Evolutionary conservation across 2,113 vertebrate genomes (phyloP), one percentile per base, ranked within the genome.

Genomic region (Eolophus roseicapilla): DNA sequence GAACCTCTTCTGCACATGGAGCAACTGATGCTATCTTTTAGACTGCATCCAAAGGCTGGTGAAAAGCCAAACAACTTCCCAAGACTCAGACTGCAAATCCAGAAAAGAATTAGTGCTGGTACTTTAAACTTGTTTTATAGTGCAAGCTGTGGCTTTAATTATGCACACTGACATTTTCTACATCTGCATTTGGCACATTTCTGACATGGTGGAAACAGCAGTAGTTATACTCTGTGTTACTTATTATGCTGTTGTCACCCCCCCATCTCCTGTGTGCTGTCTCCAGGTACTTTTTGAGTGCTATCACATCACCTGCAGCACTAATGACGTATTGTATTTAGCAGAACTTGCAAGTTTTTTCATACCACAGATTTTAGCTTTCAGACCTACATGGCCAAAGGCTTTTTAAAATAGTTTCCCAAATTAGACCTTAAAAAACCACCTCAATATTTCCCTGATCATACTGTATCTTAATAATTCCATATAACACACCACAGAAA

Each of bases 241-340:
- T 79, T 17, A 29, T 73, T 81, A 76, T 8, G 59, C 7, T 43
- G 6, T 5, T 8, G 33, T 59, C 33, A 3, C 2, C 5, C 27
- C 7, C 17, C 0, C 0, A 7, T 3, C 13, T 62, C n/a, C 50
- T 28, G 4, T 23, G 31, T 52, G 31, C 17, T 39, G 41, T 41
- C 55, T 74, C 12, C 73, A 68, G n/a, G 47, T 57, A 77, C 52
- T 8, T 69, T 35, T 60, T 41, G 37, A 78, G n/a, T 29, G 25
- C 49, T 25, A 67, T 3, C 47, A 35, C 8, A 90, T 52, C 62
- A 95, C 37, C 52, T 37, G 62, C 43, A 91, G 87, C 62, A 69
- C 17, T 89, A 52, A 65, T 1, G 4, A 86, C 21, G 14, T 16
- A 52, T 7, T 82, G 28, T 20, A 44, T 53, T 49, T 57, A 85